Evolutionary conservation across 2,888 invertebrate genomes (phyloP), one percentile per base, ranked within the genome.

Genomic region (Drosophila mayaguana): DNA sequence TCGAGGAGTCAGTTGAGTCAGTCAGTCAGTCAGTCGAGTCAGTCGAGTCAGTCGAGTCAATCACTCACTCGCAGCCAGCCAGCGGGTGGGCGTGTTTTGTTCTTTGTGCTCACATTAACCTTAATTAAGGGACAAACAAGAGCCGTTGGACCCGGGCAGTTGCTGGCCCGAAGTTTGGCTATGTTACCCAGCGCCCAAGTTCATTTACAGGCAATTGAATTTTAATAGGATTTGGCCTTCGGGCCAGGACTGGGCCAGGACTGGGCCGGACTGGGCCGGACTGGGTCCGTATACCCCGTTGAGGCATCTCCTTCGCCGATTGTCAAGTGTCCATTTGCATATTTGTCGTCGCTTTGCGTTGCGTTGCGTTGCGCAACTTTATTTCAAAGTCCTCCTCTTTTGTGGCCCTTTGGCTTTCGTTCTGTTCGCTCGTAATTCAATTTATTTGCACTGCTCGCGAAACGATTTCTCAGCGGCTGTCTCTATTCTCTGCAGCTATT

Each of bases 61-160:
- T 32, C 32, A 32, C 55, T n/a, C 16, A 45, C 12, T 28, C 36
- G 36, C 6, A 16, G 16, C 6, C 16, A 4, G 63, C 36, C 25
- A 12, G 57, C 45, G 40, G 45, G 45, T 51, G 60, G 22, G 25
- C 54, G 36, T 36, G 56, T 57, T 34, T 60, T 74, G 55, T 63
- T 55, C 56, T 61, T 65, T 72, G 78, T 71, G 82, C 80, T 69
- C 64, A 74, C 89, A 89, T 86, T 86, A 86, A 86, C 81, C 88
- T 89, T 86, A 89, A 86, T 86, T 89, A 83, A 89, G 86, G 89
- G 86, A 89, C 86, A 86, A 86, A 88, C 89, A 89, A 78, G 75
- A 73, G 59, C 62, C 67, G 73, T 63, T 67, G 68, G 56, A 12
- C 38, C 42, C 22, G 18, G 38, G 32, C 9, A n/a, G 34, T 61